Conservation (phyloP, 2,113 vertebrate genomes). For the Glaucidium brasilianum region DNA sequence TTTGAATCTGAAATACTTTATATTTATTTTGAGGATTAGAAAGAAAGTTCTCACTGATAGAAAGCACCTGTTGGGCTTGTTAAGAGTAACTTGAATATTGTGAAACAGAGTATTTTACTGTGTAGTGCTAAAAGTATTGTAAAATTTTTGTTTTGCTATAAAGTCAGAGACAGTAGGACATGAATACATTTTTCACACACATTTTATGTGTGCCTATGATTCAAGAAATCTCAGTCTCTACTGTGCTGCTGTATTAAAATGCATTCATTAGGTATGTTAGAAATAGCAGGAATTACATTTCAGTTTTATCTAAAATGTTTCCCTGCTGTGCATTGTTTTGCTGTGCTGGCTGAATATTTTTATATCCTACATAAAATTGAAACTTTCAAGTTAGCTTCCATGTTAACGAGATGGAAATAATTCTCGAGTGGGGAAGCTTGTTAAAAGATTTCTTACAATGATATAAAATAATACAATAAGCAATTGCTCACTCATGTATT, state of each 20-base stretch:
- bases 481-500: slow-evolving; percentile 30
- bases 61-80: background rate
- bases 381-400: slow-evolving; percentile 39
- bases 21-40: background rate
- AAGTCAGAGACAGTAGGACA: background rate
- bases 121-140: background rate
- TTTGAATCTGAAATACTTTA: background rate
- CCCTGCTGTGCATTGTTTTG: slow-evolving; percentile 40
- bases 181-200: background rate
- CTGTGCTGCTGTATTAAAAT: slow-evolving; percentile 41
- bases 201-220: background rate
- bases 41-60: background rate
- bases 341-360: slow-evolving; percentile 13
- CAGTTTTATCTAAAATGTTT: slow-evolving; percentile 49
- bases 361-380: background rate
- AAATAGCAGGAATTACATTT: slow-evolving; percentile 44
- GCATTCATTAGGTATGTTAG: slow-evolving; percentile 32
- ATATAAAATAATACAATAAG: slow-evolving; percentile 31
- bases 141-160: background rate
- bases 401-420: slow-evolving; percentile 42
- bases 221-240: background rate
- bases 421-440: slow-evolving; percentile 28
- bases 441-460: slow-evolving; percentile 33
- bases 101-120: background rate
- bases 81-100: background rate